phyloP scores from a whole-genome alignment of 2,888 invertebrate genomes.

The Megaustenia siamemsis region DNA sequence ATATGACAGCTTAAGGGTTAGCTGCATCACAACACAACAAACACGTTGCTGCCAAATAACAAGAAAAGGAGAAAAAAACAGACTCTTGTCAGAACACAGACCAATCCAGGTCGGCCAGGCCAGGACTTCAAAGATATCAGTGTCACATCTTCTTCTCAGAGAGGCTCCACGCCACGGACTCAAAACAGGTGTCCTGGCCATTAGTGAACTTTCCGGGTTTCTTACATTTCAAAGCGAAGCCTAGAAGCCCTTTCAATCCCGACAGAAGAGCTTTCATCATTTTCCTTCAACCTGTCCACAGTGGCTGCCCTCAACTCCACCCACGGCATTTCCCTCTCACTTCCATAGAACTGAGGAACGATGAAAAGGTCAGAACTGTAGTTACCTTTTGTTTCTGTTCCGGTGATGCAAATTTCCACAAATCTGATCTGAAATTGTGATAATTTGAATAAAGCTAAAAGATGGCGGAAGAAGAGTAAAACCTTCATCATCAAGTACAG shows the following conservation, averaged over 20 bases:
- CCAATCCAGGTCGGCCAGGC: not conserved
- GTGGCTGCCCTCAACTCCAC: not conserved
- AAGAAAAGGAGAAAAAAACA: too few species aligned
- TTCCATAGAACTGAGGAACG: too few species aligned
- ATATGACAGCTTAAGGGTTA: too few species aligned
- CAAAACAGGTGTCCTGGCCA: constrained; percentile 38
- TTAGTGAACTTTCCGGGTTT: constrained; percentile 25
- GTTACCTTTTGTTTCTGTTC: not conserved
- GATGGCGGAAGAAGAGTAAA: not conserved
- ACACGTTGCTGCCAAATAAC: too few species aligned
- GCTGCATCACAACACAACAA: too few species aligned
- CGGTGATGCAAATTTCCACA: not conserved
- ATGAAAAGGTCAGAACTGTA: constrained; percentile 1
- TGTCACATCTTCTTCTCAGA: not conserved
- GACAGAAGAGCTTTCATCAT: not conserved
- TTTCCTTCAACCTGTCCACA: not conserved
- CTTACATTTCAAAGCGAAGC: constrained; percentile 41
- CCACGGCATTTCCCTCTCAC: not conserved
- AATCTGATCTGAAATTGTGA: not conserved
- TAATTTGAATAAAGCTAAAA: too few species aligned
- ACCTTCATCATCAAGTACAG: not conserved
- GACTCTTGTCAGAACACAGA: too few species aligned
- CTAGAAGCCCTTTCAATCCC: constrained; percentile 10
- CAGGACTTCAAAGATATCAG: not conserved
- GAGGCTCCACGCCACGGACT: too few species aligned